Evolutionary conservation across 2,113 vertebrate species (phyloP).

Genomic region (Sinocyclocheilus maitianheensis): DNA sequence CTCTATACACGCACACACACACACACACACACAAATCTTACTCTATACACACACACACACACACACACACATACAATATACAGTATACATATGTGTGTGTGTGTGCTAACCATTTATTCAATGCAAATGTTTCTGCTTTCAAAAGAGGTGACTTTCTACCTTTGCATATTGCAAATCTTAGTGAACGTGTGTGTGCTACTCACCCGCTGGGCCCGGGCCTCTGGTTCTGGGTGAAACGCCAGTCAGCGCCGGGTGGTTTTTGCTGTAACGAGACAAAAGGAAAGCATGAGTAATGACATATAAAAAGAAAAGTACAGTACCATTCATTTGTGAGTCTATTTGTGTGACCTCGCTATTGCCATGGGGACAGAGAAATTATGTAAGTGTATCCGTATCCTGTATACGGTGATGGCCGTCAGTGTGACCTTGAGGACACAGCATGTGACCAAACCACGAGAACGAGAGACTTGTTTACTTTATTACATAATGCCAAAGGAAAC

Average conservation of each 20-base stretch:
- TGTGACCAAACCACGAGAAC: conserved; percentile 3
- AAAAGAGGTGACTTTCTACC: background rate
- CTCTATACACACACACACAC: background rate
- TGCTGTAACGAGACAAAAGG: conserved; percentile 82
- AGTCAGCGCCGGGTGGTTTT: conserved; percentile 94
- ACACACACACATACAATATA: no score
- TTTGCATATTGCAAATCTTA: conserved; percentile 30
- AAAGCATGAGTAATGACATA: conserved; percentile 56
- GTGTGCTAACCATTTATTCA: background rate
- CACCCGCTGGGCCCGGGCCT: conserved; percentile 97
- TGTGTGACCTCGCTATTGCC: background rate
- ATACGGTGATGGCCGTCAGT: background rate
- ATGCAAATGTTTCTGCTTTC: conserved; percentile 20
- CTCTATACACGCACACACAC: background rate
- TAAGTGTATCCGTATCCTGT: conserved; percentile 1
- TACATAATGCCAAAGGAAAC: background rate
- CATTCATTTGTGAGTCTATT: background rate
- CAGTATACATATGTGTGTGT: background rate
- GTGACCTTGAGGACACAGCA: conserved; percentile 21
- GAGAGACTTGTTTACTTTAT: background rate
- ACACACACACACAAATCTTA: no score
- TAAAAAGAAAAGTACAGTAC: background rate
- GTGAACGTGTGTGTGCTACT: conserved; percentile 64
- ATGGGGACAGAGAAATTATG: background rate
- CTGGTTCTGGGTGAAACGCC: conserved; percentile 97